Evolutionary conservation across 2,888 invertebrate species (phyloP), one percentile per base, ranked within the genome.

Genomic region (Smittia aterrima): DNA sequence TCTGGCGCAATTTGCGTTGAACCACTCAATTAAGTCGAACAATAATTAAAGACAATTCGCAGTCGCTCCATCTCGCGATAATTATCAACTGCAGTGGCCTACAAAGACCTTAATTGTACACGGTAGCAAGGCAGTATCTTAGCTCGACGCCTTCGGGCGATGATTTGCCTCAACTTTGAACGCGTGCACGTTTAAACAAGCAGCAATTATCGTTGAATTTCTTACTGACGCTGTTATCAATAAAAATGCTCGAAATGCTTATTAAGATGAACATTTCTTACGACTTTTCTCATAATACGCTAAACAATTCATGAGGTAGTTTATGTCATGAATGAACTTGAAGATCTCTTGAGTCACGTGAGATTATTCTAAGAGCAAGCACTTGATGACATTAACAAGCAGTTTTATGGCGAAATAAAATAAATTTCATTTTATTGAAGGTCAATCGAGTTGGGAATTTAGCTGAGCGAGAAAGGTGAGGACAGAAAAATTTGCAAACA

Each of bases 121-220:
- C 47, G 47, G 16, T 64, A 13, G 20, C 32, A 18, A 66, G 38
- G 16, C 27, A 16, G 20, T 66, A 66, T 32, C 38, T 66, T 38
- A 32, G 66, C 20, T 27, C 32, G 16, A n/a, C 47, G 40, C 66
- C 66, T 38, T 40, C 20, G 16, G 38, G 66, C 25, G 64, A 24
- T 64, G 1, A 7, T 16, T 16, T 32, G 16, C n/a, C 47, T n/a
- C 47, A 47, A 47, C 47, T 47, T 40, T 38, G 38, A 11, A 66
- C 66, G 66, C 66, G 66, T 66, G 66, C 40, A 66, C 66, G 66
- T 38, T 53, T 38, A 38, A 38, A 38, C 11, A 16, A 66, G 66
- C 20, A 32, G 32, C 66, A 66, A 66, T 66, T 66, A 66, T 66
- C 18, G 32, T 32, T 32, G 3, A 47, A 47, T 11, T 47, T 3